Evolutionary conservation across 2,797 vertebrate genomes (phyloP).

Genomic region (Cetoscarus ocellatus): DNA sequence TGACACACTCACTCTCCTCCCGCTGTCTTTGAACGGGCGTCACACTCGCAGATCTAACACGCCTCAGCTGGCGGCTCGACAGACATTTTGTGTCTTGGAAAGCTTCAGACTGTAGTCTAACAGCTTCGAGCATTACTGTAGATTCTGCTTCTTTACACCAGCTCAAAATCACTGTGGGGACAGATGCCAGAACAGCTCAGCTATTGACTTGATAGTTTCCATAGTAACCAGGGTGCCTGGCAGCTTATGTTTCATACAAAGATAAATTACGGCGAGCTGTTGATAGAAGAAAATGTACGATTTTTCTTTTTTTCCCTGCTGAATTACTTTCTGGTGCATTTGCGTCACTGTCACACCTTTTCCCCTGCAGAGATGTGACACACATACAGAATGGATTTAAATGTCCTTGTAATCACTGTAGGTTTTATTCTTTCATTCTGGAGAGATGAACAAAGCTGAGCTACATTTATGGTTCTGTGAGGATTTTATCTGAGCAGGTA

Average conservation of each 20-base stretch:
- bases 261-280: slow-evolving; percentile 76
- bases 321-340: slow-evolving; percentile 78
- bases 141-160: slow-evolving; percentile 73
- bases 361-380: slow-evolving; percentile 72
- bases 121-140: slow-evolving; percentile 73
- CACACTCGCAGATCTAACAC: slow-evolving; percentile 48
- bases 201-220: slow-evolving; percentile 82
- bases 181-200: slow-evolving; percentile 76
- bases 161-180: slow-evolving; percentile 67
- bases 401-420: slow-evolving; percentile 59
- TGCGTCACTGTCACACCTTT: slow-evolving; percentile 75
- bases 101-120: slow-evolving; percentile 72
- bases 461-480: background rate
- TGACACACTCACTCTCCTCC: slow-evolving; percentile 24
- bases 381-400: slow-evolving; percentile 67
- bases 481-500: background rate
- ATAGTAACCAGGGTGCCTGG: slow-evolving; percentile 79
- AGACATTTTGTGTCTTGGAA: slow-evolving; percentile 77
- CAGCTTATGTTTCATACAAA: slow-evolving; percentile 83
- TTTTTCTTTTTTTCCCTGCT: slow-evolving; percentile 27
- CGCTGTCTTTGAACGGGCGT: slow-evolving; percentile 37
- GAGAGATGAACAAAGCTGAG: slow-evolving; percentile 2
- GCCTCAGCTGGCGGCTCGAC: slow-evolving; percentile 66
- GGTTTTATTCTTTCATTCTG: slow-evolving; percentile 7
- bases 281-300: slow-evolving; percentile 70